Conservation (phyloP, 2,888 invertebrate genomes). For the Rhyacophila evoluta region DNA sequence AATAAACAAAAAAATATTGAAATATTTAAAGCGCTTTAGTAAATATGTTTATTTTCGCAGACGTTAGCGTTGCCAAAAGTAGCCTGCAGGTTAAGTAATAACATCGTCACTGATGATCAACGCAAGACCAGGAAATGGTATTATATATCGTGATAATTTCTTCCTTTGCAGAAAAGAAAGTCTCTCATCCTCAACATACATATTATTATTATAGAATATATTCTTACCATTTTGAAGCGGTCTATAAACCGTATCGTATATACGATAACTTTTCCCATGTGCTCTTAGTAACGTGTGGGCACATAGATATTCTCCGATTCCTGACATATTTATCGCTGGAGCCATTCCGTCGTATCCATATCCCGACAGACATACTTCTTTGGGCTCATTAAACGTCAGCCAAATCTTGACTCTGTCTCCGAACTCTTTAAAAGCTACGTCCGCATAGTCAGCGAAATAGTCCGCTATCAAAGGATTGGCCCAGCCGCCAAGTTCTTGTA, state of each 20-base stretch:
- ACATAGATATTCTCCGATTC: slow-evolving; percentile 61
- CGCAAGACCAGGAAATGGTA: no score
- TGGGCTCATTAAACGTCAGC: slow-evolving; percentile 67
- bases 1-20: no score
- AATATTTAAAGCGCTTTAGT: no score
- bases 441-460: slow-evolving; percentile 60
- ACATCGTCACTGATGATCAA: no score
- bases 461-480: slow-evolving; percentile 59
- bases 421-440: slow-evolving; percentile 58
- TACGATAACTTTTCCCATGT: slow-evolving; percentile 61
- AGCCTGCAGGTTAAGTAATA: no score
- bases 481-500: slow-evolving; percentile 65
- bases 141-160: no score
- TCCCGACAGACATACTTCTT: slow-evolving; percentile 56
- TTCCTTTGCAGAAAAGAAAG: no score
- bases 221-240: slow-evolving; percentile 56
- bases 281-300: slow-evolving; percentile 62
- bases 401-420: slow-evolving; percentile 64
- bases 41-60: no score
- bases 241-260: slow-evolving; percentile 57
- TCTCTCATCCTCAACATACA: no score
- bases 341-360: slow-evolving; percentile 67
- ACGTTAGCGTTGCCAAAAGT: no score
- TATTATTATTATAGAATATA: no score
- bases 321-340: slow-evolving; percentile 63